Conservation (phyloP, 2,888 invertebrate species). For the Caenorhabditis sp. region DNA sequence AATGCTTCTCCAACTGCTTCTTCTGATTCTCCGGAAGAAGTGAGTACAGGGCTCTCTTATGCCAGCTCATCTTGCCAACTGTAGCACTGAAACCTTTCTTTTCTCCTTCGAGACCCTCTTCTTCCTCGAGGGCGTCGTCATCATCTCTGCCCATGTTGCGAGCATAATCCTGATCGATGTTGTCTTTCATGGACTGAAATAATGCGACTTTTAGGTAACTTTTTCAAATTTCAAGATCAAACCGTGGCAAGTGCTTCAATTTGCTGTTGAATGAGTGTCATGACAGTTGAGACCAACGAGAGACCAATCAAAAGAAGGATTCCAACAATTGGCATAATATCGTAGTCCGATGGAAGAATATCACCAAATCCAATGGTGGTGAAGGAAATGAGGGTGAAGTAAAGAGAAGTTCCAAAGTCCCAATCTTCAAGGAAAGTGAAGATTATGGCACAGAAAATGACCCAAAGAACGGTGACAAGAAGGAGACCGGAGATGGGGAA, state of each 20-base stretch:
- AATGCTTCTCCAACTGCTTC: conserved; percentile 68
- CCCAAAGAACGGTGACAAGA: conserved; percentile 77
- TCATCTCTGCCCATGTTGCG: conserved; percentile 75
- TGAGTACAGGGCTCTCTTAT: conserved; percentile 76
- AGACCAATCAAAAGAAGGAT: conserved; percentile 78
- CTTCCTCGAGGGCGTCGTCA: conserved; percentile 54
- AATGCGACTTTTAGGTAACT: background rate
- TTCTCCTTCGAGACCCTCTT: conserved; percentile 48
- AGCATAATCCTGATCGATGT: conserved; percentile 81
- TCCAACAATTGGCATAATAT: conserved; percentile 79
- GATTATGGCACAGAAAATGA: conserved; percentile 77
- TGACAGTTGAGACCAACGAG: conserved; percentile 80
- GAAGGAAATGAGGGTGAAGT: conserved; percentile 80
- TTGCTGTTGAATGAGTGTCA: conserved; percentile 81
- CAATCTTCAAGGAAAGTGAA: conserved; percentile 78
- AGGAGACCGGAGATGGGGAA: conserved; percentile 81
- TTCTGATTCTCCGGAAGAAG: conserved; percentile 77
- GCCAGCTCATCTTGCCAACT: conserved; percentile 77
- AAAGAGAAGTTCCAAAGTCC: conserved; percentile 80
- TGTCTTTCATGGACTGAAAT: conserved; percentile 77
- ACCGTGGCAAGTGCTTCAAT: conserved; percentile 79
- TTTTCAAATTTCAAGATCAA: background rate
- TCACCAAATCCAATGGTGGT: conserved; percentile 81
- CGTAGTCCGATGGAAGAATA: conserved; percentile 73
- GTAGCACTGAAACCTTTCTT: conserved; percentile 66